phyloP scores from a whole-genome alignment of 1,140 invertebrate genomes.

The Solen grandis region DNA sequence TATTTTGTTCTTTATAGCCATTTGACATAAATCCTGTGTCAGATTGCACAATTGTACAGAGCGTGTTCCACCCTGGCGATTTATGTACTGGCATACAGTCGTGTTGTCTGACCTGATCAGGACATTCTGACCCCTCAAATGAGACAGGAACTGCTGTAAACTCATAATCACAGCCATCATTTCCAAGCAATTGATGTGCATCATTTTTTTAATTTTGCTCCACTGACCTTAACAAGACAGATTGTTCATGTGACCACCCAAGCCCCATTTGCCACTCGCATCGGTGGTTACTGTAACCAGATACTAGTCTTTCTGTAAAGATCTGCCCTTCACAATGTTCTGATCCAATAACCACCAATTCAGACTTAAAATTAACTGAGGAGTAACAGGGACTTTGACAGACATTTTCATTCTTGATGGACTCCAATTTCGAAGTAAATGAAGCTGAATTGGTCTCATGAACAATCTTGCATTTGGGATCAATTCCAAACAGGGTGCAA shows the following conservation, averaged over 20 bases:
- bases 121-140: slow-evolving; percentile 15
- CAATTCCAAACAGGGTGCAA: slow-evolving; percentile 30
- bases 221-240: slow-evolving; percentile 1
- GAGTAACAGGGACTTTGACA: background rate
- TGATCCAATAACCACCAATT: slow-evolving; percentile 13
- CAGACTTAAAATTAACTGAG: background rate
- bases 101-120: too few relatives aligned
- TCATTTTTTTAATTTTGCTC: background rate
- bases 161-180: slow-evolving; percentile 20
- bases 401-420: background rate
- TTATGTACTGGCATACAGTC: slow-evolving; percentile 31
- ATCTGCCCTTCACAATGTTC: slow-evolving; percentile 10
- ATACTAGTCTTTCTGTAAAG: background rate
- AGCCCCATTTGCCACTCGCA: slow-evolving; percentile 14
- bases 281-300: slow-evolving; percentile 2
- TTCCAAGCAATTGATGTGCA: slow-evolving; percentile 35
- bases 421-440: slow-evolving; percentile 15
- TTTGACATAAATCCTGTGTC: slow-evolving; percentile 13
- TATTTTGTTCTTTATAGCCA: background rate
- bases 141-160: slow-evolving; percentile 8
- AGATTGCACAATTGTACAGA: slow-evolving; percentile 16
- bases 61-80: background rate
- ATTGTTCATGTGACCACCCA: slow-evolving; percentile 24
- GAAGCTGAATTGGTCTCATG: slow-evolving; percentile 29
- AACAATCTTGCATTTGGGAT: background rate